These are phyloP conservation scores for Zygothrica quintamaculata DNA, from an alignment of 2,888 invertebrate species.

Conservation along the genomic window DNA sequence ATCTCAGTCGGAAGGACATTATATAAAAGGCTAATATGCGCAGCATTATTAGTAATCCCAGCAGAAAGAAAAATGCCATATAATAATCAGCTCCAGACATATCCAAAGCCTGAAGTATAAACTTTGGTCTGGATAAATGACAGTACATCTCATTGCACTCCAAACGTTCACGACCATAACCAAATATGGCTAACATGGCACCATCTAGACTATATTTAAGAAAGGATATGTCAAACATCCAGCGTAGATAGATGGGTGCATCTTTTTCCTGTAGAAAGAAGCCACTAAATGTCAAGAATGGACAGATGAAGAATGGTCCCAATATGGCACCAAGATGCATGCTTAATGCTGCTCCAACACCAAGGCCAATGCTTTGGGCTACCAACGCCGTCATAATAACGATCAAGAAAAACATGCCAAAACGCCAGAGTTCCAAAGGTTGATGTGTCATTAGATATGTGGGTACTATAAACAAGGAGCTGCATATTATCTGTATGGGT, in stretches of 20 bases:
- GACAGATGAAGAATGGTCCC: slow-evolving; percentile 94
- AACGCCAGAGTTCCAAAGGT: slow-evolving; percentile 90
- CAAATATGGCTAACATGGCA: slow-evolving; percentile 91
- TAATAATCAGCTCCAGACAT: slow-evolving; percentile 89
- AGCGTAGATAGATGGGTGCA: slow-evolving; percentile 90
- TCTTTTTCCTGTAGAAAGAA: slow-evolving; percentile 94
- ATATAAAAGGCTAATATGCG: slow-evolving; percentile 88
- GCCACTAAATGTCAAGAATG: slow-evolving; percentile 95
- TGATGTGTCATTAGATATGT: slow-evolving; percentile 95
- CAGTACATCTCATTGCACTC: slow-evolving; percentile 91
- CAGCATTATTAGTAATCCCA: slow-evolving; percentile 87
- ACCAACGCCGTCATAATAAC: slow-evolving; percentile 92
- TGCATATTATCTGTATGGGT: slow-evolving; percentile 91
- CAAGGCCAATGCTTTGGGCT: slow-evolving; percentile 93
- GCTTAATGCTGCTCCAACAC: slow-evolving; percentile 92
- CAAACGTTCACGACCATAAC: slow-evolving; percentile 90
- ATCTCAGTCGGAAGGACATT: slow-evolving; percentile 88
- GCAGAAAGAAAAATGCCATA: slow-evolving; percentile 88
- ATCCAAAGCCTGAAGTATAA: slow-evolving; percentile 91
- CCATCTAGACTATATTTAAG: slow-evolving; percentile 95
- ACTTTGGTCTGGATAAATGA: slow-evolving; percentile 88
- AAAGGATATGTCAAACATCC: slow-evolving; percentile 95
- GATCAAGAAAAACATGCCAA: slow-evolving; percentile 89
- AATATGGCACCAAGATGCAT: slow-evolving; percentile 95
- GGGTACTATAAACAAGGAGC: slow-evolving; percentile 90